Evolutionary conservation across 2,888 invertebrate species (phyloP), one percentile per base, ranked within the genome.

Genomic region (Phragmatobia fuliginosa): DNA sequence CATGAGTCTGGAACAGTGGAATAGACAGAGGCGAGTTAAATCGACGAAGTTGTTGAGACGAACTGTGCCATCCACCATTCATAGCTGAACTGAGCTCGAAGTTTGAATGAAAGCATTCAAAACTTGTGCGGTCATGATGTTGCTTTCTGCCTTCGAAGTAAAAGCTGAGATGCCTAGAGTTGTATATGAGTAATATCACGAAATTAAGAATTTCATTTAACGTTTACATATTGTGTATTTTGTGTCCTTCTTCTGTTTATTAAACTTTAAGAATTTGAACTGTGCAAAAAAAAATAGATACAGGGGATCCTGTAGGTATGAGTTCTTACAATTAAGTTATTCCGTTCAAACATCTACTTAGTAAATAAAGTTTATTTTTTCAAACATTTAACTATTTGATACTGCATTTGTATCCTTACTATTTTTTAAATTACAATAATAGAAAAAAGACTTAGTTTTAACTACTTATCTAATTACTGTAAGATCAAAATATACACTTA

Each of bases 101-200:
- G 84, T 93, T 93, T 90, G 85, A 92, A 92, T 90, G 88, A 87
- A 90, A 88, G 87, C 90, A 89, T 91, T 91, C 88, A 87, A 85
- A 93, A 93, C 88, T 93, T 90, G 74, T 80, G 84, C 87, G 83
- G 84, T 80, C 76, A 79, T 77, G 73, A 77, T 67, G 60, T 31
- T 45, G 32, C 31, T 36, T 38, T 36, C 32, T 60, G 67, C 59
- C 66, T 45, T 21, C 45, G n/a, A 6, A 49, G 45, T 56, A 52
- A 36, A 33, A 69, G 45, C 56, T 41, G 45, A n/a, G 45, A 49
- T n/a, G n/a, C 7, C 18, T 21, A 8, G 45, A 41, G 71, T 59
- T 66, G 59, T 62, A 58, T 69, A 70, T 81, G 78, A 80, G 77
- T 66, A 59, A 71, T 67, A 52, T 62, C 66, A 56, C 21, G 32